Conservation (phyloP, 2,797 vertebrate species). For the Remorina albescens region DNA sequence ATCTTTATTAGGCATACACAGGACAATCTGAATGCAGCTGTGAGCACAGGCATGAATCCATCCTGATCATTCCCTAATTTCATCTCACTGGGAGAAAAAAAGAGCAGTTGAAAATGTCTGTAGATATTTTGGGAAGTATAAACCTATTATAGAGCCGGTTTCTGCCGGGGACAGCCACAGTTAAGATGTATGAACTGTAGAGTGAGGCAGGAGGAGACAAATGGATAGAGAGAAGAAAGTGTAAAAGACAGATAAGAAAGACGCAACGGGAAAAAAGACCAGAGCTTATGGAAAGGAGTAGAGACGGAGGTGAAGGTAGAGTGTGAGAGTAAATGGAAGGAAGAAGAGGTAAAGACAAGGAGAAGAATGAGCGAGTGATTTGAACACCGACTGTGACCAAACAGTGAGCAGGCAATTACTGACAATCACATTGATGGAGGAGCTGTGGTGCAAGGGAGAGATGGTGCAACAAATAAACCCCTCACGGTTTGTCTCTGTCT, state of each 20-base stretch:
- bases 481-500: slow-evolving; percentile 56
- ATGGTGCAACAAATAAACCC: slow-evolving; percentile 62
- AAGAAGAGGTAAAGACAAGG: slow-evolving; percentile 25
- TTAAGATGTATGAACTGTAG: slow-evolving; percentile 38
- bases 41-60: slow-evolving; percentile 12
- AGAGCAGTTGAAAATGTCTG: slow-evolving; percentile 25
- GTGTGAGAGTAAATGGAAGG: slow-evolving; percentile 15
- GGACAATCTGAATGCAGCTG: neutral
- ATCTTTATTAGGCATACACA: neutral
- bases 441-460: slow-evolving; percentile 60
- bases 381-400: slow-evolving; percentile 55
- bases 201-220: slow-evolving; percentile 14
- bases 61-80: slow-evolving; percentile 15
- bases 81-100: neutral
- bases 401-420: slow-evolving; percentile 68
- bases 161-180: slow-evolving; percentile 22
- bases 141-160: slow-evolving; percentile 39
- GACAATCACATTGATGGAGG: slow-evolving; percentile 70
- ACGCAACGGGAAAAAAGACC: neutral
- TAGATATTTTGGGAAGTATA: slow-evolving; percentile 40
- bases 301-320: slow-evolving; percentile 21
- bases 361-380: slow-evolving; percentile 36
- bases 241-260: slow-evolving; percentile 16
- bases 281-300: slow-evolving; percentile 7
- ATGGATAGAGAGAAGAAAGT: slow-evolving; percentile 11